Conservation (phyloP, 2,888 invertebrate genomes). For the Cosmopolites sordidus region DNA sequence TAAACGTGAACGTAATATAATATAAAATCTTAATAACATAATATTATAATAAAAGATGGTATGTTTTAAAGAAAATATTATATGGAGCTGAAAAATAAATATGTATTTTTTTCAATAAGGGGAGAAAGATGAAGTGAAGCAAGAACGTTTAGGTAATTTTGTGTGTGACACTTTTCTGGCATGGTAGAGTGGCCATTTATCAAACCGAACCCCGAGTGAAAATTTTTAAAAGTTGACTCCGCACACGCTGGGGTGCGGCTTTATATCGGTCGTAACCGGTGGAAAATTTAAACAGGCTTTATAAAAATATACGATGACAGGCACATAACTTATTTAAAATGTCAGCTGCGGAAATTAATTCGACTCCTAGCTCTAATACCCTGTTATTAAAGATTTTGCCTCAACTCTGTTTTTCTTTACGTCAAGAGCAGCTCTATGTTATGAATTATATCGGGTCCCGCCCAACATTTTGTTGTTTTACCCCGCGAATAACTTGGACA, state of each 20-base stretch:
- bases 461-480: slow-evolving; percentile 23
- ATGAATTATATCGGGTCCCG: slow-evolving; percentile 36
- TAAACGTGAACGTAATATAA: too few species aligned
- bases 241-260: slow-evolving; percentile 24
- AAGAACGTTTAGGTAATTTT: slow-evolving; percentile 19
- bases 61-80: too few species aligned
- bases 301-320: slow-evolving; percentile 46
- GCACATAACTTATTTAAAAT: slow-evolving; percentile 46
- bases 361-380: slow-evolving; percentile 40
- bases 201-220: slow-evolving; percentile 31
- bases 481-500: slow-evolving; percentile 25
- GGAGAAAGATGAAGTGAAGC: slow-evolving; percentile 8
- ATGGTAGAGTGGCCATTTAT: slow-evolving; percentile 42
- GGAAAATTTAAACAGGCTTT: slow-evolving; percentile 41
- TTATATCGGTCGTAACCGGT: slow-evolving; percentile 28
- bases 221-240: slow-evolving; percentile 26
- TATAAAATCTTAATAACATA: too few species aligned
- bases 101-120: neutral
- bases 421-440: slow-evolving; percentile 39
- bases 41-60: too few species aligned
- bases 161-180: slow-evolving; percentile 42
- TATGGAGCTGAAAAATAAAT: too few species aligned
- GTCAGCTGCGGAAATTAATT: slow-evolving; percentile 44
- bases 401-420: slow-evolving; percentile 36
- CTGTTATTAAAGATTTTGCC: slow-evolving; percentile 40